Evolutionary conservation across 2,888 invertebrate species (phyloP).

Genomic region (Melipona bicolor): DNA sequence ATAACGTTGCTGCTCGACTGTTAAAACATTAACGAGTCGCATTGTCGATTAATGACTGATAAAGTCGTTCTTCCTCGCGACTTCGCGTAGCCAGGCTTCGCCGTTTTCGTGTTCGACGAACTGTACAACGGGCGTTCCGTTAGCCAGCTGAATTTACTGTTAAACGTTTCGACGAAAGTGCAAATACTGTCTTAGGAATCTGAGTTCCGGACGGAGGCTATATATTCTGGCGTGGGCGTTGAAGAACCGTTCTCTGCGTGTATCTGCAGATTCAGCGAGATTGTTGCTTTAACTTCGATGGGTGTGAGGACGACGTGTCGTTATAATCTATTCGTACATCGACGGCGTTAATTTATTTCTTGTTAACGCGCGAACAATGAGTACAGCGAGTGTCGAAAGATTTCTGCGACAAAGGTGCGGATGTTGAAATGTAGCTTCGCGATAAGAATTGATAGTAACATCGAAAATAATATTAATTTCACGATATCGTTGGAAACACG

Average conservation of each 20-base stretch:
- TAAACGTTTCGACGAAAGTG: constrained; percentile 30
- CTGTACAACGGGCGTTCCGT: constrained; percentile 33
- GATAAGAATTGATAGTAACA: background rate
- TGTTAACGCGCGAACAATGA: background rate
- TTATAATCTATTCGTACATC: background rate
- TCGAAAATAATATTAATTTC: no score
- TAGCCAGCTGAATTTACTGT: constrained; percentile 32
- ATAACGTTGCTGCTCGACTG: constrained; percentile 27
- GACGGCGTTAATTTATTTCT: background rate
- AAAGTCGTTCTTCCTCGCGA: constrained; percentile 50
- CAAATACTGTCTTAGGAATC: constrained; percentile 24
- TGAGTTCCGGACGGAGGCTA: background rate
- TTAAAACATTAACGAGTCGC: constrained; percentile 60
- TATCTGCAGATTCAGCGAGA: background rate
- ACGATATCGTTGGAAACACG: no score
- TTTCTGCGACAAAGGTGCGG: background rate
- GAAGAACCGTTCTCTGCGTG: background rate
- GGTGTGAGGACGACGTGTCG: background rate
- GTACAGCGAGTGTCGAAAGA: no score
- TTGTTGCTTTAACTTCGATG: background rate
- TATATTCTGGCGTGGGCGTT: background rate
- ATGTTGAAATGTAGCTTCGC: background rate
- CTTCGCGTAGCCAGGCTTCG: constrained; percentile 20
- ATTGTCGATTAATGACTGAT: constrained; percentile 54
- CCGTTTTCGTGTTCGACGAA: constrained; percentile 37